Percentiles rank a stretch among this genome's conserved stretches.
phyloP scores from a whole-genome alignment of 2,888 invertebrate species.

The Seira ritae region DNA sequence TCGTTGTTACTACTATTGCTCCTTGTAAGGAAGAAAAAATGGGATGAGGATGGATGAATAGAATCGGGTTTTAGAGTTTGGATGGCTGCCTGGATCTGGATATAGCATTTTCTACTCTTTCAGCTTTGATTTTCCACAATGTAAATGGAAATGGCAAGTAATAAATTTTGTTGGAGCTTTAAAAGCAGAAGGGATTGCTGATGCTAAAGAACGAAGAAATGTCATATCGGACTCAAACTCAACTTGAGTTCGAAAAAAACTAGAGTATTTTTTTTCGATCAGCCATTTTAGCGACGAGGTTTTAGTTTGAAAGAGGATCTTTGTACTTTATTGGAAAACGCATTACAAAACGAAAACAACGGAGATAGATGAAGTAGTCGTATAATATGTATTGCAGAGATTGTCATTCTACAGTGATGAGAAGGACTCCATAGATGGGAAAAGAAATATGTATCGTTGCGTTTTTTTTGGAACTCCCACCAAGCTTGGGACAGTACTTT shows the following conservation, averaged over 20 bases:
- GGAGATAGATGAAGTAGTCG: not conserved
- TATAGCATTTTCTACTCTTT: slow-evolving; percentile 19
- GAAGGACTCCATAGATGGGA: too few species aligned
- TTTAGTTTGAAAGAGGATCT: too few species aligned
- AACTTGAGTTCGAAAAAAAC: too few species aligned
- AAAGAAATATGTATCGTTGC: too few species aligned
- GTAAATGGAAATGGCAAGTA: slow-evolving; percentile 55
- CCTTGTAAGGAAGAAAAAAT: slow-evolving; percentile 6
- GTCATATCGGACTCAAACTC: not conserved
- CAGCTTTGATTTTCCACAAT: slow-evolving; percentile 40
- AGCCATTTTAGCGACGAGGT: too few species aligned
- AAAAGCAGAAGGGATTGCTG: not conserved
- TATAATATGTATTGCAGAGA: not conserved
- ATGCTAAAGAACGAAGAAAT: slow-evolving; percentile 5
- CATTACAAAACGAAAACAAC: not conserved
- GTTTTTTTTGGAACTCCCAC: too few species aligned
- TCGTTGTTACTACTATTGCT: slow-evolving; percentile 23
- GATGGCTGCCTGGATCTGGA: not conserved
- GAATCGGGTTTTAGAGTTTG: slow-evolving; percentile 8
- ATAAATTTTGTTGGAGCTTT: slow-evolving; percentile 40
- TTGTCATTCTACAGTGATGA: not conserved
- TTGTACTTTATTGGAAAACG: not conserved
- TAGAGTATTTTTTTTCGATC: too few species aligned
- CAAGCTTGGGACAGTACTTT: too few species aligned
- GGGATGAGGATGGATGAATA: slow-evolving; percentile 24